Evolutionary conservation across 2,113 vertebrate genomes (phyloP).

Genomic region (Otocyon megalotis): DNA sequence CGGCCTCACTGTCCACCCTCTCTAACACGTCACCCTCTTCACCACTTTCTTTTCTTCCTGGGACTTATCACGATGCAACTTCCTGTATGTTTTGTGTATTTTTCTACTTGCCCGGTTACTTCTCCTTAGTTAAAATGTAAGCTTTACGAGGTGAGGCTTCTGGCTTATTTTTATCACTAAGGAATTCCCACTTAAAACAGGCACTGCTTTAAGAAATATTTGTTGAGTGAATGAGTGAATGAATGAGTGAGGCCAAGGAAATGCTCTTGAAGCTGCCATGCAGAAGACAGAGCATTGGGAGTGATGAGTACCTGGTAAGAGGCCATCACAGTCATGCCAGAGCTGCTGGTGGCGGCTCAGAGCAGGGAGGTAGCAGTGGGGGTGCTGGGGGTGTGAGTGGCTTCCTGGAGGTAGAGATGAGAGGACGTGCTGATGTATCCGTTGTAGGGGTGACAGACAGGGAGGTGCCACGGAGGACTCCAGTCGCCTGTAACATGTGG

Average conservation of each 20-base stretch:
- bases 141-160: background rate
- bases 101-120: background rate
- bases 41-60: background rate
- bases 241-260: background rate
- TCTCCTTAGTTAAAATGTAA: background rate
- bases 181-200: background rate
- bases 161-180: background rate
- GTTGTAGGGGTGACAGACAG: too few species aligned
- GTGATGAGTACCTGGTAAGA: background rate
- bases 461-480: background rate
- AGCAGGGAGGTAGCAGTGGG: fast-evolving
- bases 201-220: background rate
- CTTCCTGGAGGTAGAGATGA: background rate
- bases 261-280: fast-evolving
- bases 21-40: background rate
- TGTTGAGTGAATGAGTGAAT: background rate
- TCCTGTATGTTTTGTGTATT: background rate
- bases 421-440: fast-evolving
- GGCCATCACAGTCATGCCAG: fast-evolving
- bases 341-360: background rate
- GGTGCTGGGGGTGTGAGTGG: background rate
- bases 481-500: fast-evolving
- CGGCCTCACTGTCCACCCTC: background rate
- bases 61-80: background rate
- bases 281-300: background rate